phyloP scores from a whole-genome alignment of 1,140 invertebrate genomes.

The silkworm (Bombyx mori) region ASM3026992v2 NC_085113.1:6648501-6649000 shows the following conservation, averaged over 20 bases:
- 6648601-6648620: conserved; percentile 29
- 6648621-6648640: conserved; percentile 44
- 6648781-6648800: background rate
- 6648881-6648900: conserved; percentile 12
- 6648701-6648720: conserved; percentile 27
- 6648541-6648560: conserved; percentile 3
- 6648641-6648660: conserved; percentile 47
- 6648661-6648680: conserved; percentile 22
- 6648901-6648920: conserved; percentile 7
- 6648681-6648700: conserved; percentile 28
- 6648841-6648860: background rate
- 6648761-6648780: too few species aligned
- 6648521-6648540: conserved; percentile 15
- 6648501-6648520: background rate
- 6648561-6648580: conserved; percentile 37
- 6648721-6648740: conserved; percentile 31
- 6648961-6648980: conserved; percentile 4
- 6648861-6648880: background rate
- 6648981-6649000: conserved; percentile 19
- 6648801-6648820: background rate
- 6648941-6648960: conserved; percentile 15
- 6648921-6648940: conserved; percentile 7
- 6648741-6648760: conserved; percentile 8
- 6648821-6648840: background rate
- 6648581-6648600: conserved; percentile 54